These are phyloP conservation scores for Onthophagus taurus DNA, from an alignment of 1,140 invertebrate species.

Conservation along the genomic window DNA sequence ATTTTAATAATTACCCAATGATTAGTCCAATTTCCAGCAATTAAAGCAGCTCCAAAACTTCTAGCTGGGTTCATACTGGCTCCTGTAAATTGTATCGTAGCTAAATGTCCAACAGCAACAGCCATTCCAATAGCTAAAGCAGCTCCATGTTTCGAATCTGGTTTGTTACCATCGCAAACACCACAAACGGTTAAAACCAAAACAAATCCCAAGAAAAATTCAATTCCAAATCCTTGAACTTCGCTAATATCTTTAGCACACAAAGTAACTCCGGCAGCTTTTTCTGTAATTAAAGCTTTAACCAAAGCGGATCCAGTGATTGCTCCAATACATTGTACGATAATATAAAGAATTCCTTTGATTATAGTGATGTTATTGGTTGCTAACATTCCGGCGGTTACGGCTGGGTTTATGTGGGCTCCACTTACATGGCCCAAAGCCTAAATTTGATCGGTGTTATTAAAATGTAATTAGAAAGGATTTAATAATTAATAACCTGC, in stretches of 20 bases:
- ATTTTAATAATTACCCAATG: conserved; percentile 67
- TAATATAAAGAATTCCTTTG: conserved; percentile 67
- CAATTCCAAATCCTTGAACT: conserved; percentile 76
- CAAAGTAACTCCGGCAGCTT: conserved; percentile 44
- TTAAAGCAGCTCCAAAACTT: conserved; percentile 74
- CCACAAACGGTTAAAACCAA: conserved; percentile 83
- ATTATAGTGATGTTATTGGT: conserved; percentile 69
- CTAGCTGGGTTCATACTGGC: conserved; percentile 86
- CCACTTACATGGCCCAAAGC: conserved; percentile 81
- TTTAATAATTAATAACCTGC: conserved; percentile 43
- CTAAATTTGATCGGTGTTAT: conserved; percentile 39
- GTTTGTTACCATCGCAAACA: conserved; percentile 63
- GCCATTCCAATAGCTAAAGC: conserved; percentile 84
- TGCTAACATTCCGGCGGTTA: conserved; percentile 68
- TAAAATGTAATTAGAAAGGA: not conserved
- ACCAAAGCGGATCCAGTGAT: conserved; percentile 71
- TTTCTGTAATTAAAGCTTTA: conserved; percentile 21
- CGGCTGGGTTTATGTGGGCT: conserved; percentile 86
- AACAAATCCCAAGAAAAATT: conserved; percentile 83
- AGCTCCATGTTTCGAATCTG: conserved; percentile 68
- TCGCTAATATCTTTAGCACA: conserved; percentile 32
- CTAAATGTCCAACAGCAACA: conserved; percentile 78
- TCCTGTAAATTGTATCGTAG: conserved; percentile 75
- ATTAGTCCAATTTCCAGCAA: conserved; percentile 59
- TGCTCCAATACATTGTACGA: conserved; percentile 76